A percentile compares a stretch with the other conserved stretches of the same genome.
Evolutionary conservation across 92 coral and sea anemone species (phyloP).

Genomic region (Hydrozoanthus gracilis): DNA sequence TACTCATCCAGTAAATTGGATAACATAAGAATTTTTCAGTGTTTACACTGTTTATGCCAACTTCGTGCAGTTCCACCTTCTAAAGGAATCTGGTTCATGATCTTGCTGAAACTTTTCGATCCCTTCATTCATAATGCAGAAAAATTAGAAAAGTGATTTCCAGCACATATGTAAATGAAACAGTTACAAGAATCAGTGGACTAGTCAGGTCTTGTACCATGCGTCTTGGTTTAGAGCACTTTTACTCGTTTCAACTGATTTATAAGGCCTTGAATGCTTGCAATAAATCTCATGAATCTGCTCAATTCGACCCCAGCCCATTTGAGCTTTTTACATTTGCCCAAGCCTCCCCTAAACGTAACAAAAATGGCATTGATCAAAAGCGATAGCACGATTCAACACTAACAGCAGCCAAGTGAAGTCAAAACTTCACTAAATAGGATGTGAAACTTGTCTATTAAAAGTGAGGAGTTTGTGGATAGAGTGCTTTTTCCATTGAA

Average conservation of each 20-base stretch:
- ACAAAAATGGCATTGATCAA: neutral
- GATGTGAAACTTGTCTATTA: neutral
- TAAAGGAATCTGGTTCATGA: neutral
- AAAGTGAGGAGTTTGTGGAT: neutral
- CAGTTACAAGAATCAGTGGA: too few species aligned
- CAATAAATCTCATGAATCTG: neutral
- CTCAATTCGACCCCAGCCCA: neutral
- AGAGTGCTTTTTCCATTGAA: neutral
- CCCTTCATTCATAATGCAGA: neutral
- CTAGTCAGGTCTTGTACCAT: too few species aligned
- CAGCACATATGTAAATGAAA: neutral
- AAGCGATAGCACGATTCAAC: constrained; percentile 3
- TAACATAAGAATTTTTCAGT: neutral
- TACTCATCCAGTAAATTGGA: too few species aligned
- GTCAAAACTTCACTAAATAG: neutral
- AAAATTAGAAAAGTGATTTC: neutral
- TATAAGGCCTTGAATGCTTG: neutral
- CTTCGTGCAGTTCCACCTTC: neutral
- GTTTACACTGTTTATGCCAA: neutral
- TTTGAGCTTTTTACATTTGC: neutral
- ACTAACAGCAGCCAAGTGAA: neutral
- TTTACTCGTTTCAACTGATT: neutral
- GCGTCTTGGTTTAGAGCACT: neutral
- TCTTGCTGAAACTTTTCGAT: neutral
- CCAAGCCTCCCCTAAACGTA: neutral